Evolutionary conservation across 2,113 vertebrate genomes (phyloP).

Genomic region (Elaphurus davidianus): DNA sequence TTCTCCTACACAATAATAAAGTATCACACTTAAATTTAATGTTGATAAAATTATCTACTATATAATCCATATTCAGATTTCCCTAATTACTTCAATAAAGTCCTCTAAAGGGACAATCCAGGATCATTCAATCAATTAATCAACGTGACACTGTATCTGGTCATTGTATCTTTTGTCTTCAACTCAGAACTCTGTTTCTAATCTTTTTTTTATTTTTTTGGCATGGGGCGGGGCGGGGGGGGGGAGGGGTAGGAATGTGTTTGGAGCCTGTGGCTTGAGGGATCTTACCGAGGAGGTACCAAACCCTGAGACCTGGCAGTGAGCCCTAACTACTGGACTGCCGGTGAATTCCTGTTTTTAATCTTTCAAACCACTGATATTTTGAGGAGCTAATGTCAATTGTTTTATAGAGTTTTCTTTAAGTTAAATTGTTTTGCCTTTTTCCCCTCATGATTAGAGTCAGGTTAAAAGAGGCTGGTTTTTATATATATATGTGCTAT

Average conservation of each 20-base stretch:
- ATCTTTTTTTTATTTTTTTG: neutral
- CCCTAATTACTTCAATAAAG: neutral
- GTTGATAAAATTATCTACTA: neutral
- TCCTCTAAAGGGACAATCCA: neutral
- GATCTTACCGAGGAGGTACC: neutral
- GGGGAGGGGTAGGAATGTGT: neutral
- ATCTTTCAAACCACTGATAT: neutral
- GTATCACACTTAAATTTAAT: neutral
- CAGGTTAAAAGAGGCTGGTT: neutral
- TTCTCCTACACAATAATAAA: neutral
- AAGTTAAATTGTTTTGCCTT: neutral
- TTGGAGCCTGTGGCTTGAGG: neutral
- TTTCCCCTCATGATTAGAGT: neutral
- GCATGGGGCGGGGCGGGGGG: accelerated
- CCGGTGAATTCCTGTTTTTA: neutral
- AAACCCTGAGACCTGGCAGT: neutral
- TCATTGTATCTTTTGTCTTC: neutral
- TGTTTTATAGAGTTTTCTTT: neutral
- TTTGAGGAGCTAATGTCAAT: constrained; percentile 1
- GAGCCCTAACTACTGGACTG: neutral
- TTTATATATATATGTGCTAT: neutral
- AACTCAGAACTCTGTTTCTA: constrained; percentile 3
- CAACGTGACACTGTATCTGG: neutral
- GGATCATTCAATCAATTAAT: constrained; percentile 16
- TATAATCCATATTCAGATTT: neutral